Conservation (phyloP, 1,140 invertebrate genomes). For the Bathynomus jamesi region DNA sequence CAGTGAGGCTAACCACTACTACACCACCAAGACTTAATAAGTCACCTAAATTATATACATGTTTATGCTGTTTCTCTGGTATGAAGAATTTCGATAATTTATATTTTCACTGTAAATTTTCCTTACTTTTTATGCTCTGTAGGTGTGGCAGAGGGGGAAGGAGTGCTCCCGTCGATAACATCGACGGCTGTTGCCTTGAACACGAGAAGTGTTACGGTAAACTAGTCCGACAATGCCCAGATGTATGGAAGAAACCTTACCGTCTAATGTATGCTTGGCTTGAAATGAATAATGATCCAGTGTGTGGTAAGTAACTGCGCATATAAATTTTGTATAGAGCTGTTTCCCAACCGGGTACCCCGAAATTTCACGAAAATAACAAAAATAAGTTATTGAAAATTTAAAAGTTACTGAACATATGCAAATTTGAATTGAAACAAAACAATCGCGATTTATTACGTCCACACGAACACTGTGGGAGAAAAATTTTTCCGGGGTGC, state of each 20-base stretch:
- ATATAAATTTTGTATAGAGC: background rate
- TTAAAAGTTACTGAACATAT: too few species aligned
- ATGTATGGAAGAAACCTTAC: conserved; percentile 28
- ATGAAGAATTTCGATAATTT: background rate
- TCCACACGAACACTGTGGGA: too few species aligned
- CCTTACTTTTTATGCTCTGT: background rate
- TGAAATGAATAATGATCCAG: conserved; percentile 9
- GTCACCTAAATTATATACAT: background rate
- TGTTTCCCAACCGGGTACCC: too few species aligned
- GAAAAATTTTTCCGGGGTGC: too few species aligned
- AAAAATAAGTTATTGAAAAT: too few species aligned
- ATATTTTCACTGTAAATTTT: too few species aligned
- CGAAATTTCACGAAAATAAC: too few species aligned
- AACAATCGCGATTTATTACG: too few species aligned
- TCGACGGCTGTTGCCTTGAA: conserved; percentile 31
- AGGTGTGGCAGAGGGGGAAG: conserved; percentile 30
- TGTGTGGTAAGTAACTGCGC: conserved; percentile 21
- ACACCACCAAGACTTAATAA: background rate
- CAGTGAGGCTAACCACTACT: too few species aligned
- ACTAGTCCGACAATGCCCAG: conserved; percentile 19
- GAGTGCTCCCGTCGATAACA: conserved; percentile 25
- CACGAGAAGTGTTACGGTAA: conserved; percentile 31
- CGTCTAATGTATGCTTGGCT: conserved; percentile 30
- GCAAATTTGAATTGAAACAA: too few species aligned
- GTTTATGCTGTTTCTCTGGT: background rate